Evolutionary conservation across 2,113 vertebrate genomes (phyloP).

Genomic region (Etia nguti): DNA sequence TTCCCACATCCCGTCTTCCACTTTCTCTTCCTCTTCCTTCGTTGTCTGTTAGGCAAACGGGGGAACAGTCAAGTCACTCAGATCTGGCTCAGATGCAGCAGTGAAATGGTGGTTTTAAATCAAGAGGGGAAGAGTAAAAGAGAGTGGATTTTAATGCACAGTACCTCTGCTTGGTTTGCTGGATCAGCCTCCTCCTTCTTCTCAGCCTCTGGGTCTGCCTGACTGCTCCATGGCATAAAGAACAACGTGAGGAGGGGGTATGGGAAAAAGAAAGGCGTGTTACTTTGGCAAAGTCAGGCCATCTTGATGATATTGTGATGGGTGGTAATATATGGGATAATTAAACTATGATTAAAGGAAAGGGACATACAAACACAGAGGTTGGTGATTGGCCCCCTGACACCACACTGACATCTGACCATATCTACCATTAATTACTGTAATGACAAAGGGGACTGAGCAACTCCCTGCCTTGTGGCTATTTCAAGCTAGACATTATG

Average conservation of each 20-base stretch:
- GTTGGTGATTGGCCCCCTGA: background rate
- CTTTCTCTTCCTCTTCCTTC: slow-evolving; percentile 69
- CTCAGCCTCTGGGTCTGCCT: slow-evolving; percentile 58
- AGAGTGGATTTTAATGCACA: background rate
- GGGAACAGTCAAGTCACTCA: background rate
- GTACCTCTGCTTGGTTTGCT: slow-evolving; percentile 43
- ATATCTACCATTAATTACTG: background rate
- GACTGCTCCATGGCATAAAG: slow-evolving; percentile 45
- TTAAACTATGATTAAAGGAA: slow-evolving; percentile 16
- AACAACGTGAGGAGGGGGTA: background rate
- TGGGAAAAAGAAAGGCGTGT: background rate
- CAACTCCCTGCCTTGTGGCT: slow-evolving; percentile 54
- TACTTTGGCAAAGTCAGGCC: background rate
- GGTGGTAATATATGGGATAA: background rate
- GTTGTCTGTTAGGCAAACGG: slow-evolving; percentile 14
- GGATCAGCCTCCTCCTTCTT: slow-evolving; percentile 54
- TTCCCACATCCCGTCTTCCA: slow-evolving; percentile 84
- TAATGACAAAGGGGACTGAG: slow-evolving; percentile 35
- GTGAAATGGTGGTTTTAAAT: background rate
- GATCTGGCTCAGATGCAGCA: background rate
- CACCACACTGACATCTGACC: background rate
- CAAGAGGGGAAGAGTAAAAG: background rate
- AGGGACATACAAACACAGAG: slow-evolving; percentile 9
- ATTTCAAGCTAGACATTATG: slow-evolving; percentile 21
- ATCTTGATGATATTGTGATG: background rate